Conservation (phyloP, 2,797 vertebrate genomes). For the Bovichtus variegatus region DNA sequence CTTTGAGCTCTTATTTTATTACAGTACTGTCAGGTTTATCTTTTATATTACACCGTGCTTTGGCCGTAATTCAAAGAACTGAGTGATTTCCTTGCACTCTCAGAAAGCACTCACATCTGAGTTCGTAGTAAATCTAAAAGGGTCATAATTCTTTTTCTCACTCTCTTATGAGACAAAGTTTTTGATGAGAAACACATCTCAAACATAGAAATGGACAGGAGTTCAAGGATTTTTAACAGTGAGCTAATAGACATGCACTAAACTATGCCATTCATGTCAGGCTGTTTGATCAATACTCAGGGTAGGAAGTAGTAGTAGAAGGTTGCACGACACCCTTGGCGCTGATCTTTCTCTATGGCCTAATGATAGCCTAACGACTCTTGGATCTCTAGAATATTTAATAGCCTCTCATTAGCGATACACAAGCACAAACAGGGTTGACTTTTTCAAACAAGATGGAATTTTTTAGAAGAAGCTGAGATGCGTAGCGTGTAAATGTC, state of each 20-base stretch:
- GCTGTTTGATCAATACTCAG: conserved; percentile 63
- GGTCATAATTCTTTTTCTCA: not conserved
- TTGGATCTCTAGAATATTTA: conserved; percentile 49
- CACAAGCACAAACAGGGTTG: not conserved
- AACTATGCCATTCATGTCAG: conserved; percentile 22
- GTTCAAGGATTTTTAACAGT: conserved; percentile 2
- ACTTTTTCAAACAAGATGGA: conserved; percentile 46
- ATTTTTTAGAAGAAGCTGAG: conserved; percentile 29
- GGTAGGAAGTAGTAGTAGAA: conserved; percentile 59
- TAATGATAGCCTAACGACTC: conserved; percentile 48
- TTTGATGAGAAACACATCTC: not conserved
- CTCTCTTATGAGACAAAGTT: not conserved
- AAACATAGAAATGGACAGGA: not conserved
- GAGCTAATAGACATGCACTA: conserved; percentile 23
- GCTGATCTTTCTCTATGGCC: conserved; percentile 67
- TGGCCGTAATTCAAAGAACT: conserved; percentile 10
- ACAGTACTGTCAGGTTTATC: not conserved
- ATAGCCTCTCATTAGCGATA: conserved; percentile 63
- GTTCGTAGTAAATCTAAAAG: not conserved
- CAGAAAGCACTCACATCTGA: not conserved
- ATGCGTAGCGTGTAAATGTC: conserved; percentile 34
- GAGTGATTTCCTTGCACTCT: conserved; percentile 3
- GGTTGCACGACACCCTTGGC: conserved; percentile 52
- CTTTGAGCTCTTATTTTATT: conserved; percentile 20
- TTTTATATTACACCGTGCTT: conserved; percentile 21